These are phyloP conservation scores for Chionodraco myersi DNA, from an alignment of 2,113 vertebrate genomes.

Conservation along the genomic window DNA sequence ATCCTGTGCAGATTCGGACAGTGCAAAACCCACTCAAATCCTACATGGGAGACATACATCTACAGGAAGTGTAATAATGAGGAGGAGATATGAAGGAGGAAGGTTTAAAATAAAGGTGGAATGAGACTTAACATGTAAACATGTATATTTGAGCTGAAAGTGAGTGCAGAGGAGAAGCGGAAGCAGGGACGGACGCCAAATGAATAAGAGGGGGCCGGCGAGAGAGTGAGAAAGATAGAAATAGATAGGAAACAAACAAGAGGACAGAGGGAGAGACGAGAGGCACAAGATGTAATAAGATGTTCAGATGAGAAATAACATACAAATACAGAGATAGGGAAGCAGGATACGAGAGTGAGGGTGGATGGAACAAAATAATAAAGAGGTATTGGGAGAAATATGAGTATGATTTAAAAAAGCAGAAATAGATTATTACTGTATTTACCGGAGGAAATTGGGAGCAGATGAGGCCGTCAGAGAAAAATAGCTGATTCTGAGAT, in stretches of 20 bases:
- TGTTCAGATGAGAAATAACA: conserved; percentile 51
- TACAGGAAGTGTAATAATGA: conserved; percentile 53
- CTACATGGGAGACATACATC: conserved; percentile 3
- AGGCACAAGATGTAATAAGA: conserved; percentile 62
- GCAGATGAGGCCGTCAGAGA: conserved; percentile 5
- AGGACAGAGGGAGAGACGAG: conserved; percentile 51
- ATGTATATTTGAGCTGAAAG: conserved; percentile 52
- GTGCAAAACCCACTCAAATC: not conserved
- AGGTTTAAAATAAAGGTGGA: conserved; percentile 43
- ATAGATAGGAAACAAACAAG: conserved; percentile 69
- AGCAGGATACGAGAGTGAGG: conserved; percentile 6
- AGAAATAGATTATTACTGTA: conserved; percentile 42
- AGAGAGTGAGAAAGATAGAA: conserved; percentile 59
- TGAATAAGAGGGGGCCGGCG: conserved; percentile 56
- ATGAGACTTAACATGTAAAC: conserved; percentile 56
- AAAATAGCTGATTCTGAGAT: not conserved
- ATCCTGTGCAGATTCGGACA: conserved; percentile 8
- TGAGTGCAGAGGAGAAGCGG: conserved; percentile 49
- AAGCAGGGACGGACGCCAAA: conserved; percentile 63
- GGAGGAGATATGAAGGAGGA: conserved; percentile 38
- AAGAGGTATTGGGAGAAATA: conserved; percentile 25
- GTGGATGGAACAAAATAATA: conserved; percentile 40
- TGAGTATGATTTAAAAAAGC: conserved; percentile 27
- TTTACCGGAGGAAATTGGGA: conserved; percentile 24
- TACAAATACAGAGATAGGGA: conserved; percentile 32